These are phyloP conservation scores for Excalfactoria chinensis DNA, from an alignment of 2,113 vertebrate genomes.

Conservation along the genomic window DNA sequence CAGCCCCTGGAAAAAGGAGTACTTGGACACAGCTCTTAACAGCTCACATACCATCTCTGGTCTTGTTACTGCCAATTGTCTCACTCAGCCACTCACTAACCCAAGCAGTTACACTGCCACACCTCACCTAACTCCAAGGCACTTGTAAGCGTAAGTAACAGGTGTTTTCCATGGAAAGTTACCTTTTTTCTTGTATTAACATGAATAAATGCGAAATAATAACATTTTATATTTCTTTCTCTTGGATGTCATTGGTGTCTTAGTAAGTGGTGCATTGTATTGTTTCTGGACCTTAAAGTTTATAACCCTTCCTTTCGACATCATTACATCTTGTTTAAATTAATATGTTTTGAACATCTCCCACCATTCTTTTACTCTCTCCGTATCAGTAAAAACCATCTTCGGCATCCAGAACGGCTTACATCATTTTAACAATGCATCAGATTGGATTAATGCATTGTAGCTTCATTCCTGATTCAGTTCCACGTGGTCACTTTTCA, in stretches of 20 bases:
- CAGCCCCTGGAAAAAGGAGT: conserved; percentile 18
- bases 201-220: conserved; percentile 55
- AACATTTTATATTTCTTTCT: conserved; percentile 71
- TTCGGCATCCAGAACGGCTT: conserved; percentile 72
- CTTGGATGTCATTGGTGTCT: conserved; percentile 71
- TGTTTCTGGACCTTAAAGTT: conserved; percentile 66
- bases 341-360: conserved; percentile 62
- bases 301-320: conserved; percentile 63
- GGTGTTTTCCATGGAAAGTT: conserved; percentile 47
- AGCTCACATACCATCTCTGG: neutral
- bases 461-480: conserved; percentile 71
- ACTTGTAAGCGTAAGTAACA: conserved; percentile 33
- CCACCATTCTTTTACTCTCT: conserved; percentile 65
- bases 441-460: conserved; percentile 79
- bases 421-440: conserved; percentile 77
- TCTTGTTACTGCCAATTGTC: neutral
- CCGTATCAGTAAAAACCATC: conserved; percentile 11
- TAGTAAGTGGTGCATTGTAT: conserved; percentile 71
- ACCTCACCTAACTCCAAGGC: conserved; percentile 16
- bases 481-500: conserved; percentile 87
- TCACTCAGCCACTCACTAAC: neutral
- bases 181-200: conserved; percentile 23
- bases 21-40: neutral
- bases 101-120: conserved; percentile 4
- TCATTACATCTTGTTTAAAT: conserved; percentile 70